These are phyloP conservation scores for Drosophila asahinai DNA, from an alignment of 1,140 invertebrate species.

Conservation along the genomic window DNA sequence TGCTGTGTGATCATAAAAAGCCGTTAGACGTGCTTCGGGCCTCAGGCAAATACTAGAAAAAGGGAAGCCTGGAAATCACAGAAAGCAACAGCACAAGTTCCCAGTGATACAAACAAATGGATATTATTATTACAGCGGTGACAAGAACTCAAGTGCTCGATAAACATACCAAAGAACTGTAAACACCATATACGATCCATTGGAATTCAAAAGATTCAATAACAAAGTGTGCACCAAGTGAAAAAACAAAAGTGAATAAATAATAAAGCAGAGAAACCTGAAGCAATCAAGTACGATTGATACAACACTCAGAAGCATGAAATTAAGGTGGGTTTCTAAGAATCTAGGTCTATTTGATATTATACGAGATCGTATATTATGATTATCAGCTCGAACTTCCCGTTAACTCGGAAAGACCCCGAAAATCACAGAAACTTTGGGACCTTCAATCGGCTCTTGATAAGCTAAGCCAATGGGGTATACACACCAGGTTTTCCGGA, in stretches of 20 bases:
- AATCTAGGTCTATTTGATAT: conserved; percentile 9
- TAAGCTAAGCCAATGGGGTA: conserved; percentile 48
- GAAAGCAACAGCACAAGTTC: conserved; percentile 21
- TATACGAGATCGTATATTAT: background rate
- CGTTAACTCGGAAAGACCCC: conserved; percentile 6
- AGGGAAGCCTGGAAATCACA: conserved; percentile 28
- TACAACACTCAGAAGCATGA: conserved; percentile 67
- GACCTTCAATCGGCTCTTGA: conserved; percentile 46
- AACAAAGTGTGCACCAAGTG: conserved; percentile 35
- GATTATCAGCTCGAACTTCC: conserved; percentile 29
- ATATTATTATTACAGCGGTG: conserved; percentile 47
- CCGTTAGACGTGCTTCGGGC: conserved; percentile 60
- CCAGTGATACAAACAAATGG: conserved; percentile 41
- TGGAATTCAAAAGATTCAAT: conserved; percentile 64
- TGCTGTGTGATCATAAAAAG: conserved; percentile 65
- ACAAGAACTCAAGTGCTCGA: conserved; percentile 64
- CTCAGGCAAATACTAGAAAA: background rate
- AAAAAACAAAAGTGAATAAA: conserved; percentile 37
- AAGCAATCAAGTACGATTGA: conserved; percentile 60
- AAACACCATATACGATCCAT: conserved; percentile 41
- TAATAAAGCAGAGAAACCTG: conserved; percentile 16
- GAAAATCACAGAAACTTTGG: conserved; percentile 30
- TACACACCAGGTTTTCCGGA: conserved; percentile 12
- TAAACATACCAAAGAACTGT: conserved; percentile 68
- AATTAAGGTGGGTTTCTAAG: conserved; percentile 59